Evolutionary conservation across 2,113 vertebrate genomes (phyloP).

Genomic region (Saccopteryx bilineata): DNA sequence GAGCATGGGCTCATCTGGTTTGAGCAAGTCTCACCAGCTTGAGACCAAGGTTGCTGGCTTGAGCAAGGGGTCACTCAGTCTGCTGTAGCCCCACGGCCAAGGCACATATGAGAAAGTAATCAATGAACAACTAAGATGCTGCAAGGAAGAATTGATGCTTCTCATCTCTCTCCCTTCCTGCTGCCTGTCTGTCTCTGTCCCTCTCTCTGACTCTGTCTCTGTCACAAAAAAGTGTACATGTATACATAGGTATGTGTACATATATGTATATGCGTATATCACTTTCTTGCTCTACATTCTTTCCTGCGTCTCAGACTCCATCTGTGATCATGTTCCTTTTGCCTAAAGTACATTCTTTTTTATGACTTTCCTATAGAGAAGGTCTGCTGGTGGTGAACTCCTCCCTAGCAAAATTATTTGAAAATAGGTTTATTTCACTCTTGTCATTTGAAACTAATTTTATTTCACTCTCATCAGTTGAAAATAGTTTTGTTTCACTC

Average conservation of each 20-base stretch:
- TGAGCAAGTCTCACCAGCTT: too few relatives aligned
- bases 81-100: too few relatives aligned
- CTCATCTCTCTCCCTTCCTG: too few relatives aligned
- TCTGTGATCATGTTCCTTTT: background rate
- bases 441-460: background rate
- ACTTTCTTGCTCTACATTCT: background rate
- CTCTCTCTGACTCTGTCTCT: too few relatives aligned
- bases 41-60: too few relatives aligned
- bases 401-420: background rate
- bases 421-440: background rate
- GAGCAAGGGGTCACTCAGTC: too few relatives aligned
- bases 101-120: too few relatives aligned
- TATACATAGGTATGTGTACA: background rate
- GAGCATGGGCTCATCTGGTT: too few relatives aligned
- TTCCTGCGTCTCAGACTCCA: background rate
- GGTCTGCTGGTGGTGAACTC: background rate
- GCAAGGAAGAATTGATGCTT: too few relatives aligned
- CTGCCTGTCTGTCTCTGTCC: too few relatives aligned
- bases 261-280: background rate
- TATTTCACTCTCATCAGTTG: background rate
- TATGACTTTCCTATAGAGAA: background rate
- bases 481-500: background rate
- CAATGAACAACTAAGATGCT: too few relatives aligned
- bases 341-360: background rate
- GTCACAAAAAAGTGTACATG: too few relatives aligned